Percentiles rank a stretch among this genome's conserved stretches.
Evolutionary conservation across 1,140 invertebrate species (phyloP).

Genomic region (Gonatopus flavifemur): DNA sequence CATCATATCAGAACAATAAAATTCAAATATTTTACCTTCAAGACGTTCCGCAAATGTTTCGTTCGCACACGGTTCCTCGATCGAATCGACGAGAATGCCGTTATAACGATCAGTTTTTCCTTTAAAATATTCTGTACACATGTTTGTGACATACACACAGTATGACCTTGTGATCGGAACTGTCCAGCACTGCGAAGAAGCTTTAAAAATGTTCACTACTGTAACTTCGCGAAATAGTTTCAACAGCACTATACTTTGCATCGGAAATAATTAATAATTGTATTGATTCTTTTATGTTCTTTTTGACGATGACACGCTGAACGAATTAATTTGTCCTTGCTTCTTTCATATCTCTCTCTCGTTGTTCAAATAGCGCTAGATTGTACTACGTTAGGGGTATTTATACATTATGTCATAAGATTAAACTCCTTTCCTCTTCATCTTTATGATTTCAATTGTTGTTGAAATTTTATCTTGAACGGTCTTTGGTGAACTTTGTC

Average conservation of each 20-base stretch:
- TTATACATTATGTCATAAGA: too few relatives aligned
- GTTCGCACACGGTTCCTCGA: constrained; percentile 59
- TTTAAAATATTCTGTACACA: constrained; percentile 49
- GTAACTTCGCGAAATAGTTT: constrained; percentile 14
- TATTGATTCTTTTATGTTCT: too few relatives aligned
- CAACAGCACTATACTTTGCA: constrained; percentile 7
- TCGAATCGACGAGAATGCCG: constrained; percentile 70
- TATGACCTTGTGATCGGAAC: constrained; percentile 9
- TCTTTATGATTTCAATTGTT: too few relatives aligned
- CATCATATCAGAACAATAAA: constrained; percentile 3
- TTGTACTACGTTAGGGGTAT: too few relatives aligned
- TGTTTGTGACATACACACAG: constrained; percentile 1
- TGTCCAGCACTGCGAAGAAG: constrained; percentile 2
- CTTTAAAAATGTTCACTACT: constrained; percentile 1
- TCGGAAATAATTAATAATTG: too few relatives aligned
- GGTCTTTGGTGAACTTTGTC: too few relatives aligned
- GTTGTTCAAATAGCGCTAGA: too few relatives aligned
- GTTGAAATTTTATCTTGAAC: too few relatives aligned
- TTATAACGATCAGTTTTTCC: constrained; percentile 69
- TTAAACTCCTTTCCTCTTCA: too few relatives aligned
- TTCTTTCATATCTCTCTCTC: too few relatives aligned
- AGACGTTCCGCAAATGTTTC: constrained; percentile 60
- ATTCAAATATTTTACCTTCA: constrained; percentile 54
- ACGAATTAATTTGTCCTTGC: too few relatives aligned
- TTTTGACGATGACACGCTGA: too few relatives aligned